Percentiles rank a stretch among this genome's conserved stretches.
Conservation (phyloP, 2,888 invertebrate genomes). For the Drosophila mayaguana region DNA sequence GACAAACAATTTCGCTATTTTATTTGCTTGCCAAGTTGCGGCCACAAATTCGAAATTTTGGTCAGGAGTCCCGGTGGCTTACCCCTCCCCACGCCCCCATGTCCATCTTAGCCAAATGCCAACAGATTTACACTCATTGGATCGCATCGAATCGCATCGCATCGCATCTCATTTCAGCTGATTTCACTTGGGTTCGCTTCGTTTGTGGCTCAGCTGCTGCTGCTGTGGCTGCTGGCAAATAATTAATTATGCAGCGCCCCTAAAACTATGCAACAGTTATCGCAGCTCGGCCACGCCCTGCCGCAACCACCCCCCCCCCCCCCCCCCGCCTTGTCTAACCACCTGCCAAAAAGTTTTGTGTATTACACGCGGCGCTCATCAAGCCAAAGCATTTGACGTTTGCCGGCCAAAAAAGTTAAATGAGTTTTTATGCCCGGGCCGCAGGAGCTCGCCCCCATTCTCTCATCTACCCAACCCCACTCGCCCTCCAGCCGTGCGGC, state of each 20-base stretch:
- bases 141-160: slow-evolving; percentile 39
- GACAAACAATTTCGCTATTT: slow-evolving; percentile 70
- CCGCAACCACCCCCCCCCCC: no score
- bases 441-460: background rate
- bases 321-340: slow-evolving; percentile 37
- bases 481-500: no score
- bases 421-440: slow-evolving; percentile 77
- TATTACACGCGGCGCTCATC: slow-evolving; percentile 63
- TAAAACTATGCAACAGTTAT: slow-evolving; percentile 78
- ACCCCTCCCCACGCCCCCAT: background rate
- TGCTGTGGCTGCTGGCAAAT: slow-evolving; percentile 48
- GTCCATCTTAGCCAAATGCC: slow-evolving; percentile 3
- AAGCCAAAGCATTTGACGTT: slow-evolving; percentile 69
- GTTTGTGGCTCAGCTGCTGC: slow-evolving; percentile 35
- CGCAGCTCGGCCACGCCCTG: slow-evolving; percentile 17
- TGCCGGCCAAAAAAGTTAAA: slow-evolving; percentile 79
- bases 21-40: slow-evolving; percentile 67
- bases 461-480: background rate
- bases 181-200: slow-evolving; percentile 44
- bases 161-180: slow-evolving; percentile 48
- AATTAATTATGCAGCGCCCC: slow-evolving; percentile 72
- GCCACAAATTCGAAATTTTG: slow-evolving; percentile 68
- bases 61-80: background rate
- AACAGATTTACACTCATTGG: slow-evolving; percentile 49
- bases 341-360: slow-evolving; percentile 67